Base-by-base conservation (phyloP, 2,797 vertebrate species). In the Chloroceryle amazona region DNA sequence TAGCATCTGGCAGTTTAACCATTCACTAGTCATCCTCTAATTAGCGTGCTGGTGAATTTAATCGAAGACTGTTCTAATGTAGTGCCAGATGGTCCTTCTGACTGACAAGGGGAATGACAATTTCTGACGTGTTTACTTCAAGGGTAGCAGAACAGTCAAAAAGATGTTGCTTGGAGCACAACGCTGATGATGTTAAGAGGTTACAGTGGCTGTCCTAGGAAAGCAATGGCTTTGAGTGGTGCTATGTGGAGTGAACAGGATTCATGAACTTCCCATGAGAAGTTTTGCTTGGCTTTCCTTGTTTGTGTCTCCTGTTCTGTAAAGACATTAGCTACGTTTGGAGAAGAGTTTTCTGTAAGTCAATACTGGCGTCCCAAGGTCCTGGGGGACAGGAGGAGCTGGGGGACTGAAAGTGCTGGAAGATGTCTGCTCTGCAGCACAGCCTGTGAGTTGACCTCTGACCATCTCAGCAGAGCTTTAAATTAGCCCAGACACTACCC, bases 41-140 rank as follows among this genome's bases (percentile, higher is more conserved):
- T 98, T 96, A 98, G 96, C 80, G 73, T 73, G 94, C 95, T 97
- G 94, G 97, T 93, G 96, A 97, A 97, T 97, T 97, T 96, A 98
- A 97, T 95, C 97, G 94, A 96, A 97, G 92, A 91, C 75, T 91
- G 88, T 95, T 97, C 91, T 87, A 93, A 95, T 95, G 72, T 86
- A 73, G 51, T 89, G 86, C 92, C 98, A 98, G 97, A 97, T 98
- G 98, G 97, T 63, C 90, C 80, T 96, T 92, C 75, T 88, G 90
- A 97, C 86, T 93, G 96, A 97, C 95, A 95, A 91, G 91, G 75
- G 41, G 94, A 97, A 95, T 89, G 94, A 92, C 78, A 95, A 90
- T 97, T 93, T 95, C 94, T 94, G 89, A 90, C 95, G 81, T 89
- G 72, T 94, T 97, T 96, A 63, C 87, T 95, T 96, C 78, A 62